These are phyloP conservation scores for Aegotheles bennettii DNA, from an alignment of 2,113 vertebrate species.

Conservation along the genomic window DNA sequence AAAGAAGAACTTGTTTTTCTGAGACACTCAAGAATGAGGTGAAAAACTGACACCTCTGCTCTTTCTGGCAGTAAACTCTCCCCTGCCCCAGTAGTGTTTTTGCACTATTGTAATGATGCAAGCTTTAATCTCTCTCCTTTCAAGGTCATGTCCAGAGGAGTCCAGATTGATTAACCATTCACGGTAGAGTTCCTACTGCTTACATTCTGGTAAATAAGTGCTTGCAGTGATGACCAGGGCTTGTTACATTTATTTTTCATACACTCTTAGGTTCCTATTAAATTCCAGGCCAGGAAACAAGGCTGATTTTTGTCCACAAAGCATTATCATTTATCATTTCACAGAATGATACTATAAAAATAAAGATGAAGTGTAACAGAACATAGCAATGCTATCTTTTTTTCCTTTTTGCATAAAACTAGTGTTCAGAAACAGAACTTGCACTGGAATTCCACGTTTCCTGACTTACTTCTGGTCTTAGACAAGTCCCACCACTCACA, in stretches of 20 bases:
- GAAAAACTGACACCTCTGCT: background rate
- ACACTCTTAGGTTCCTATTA: background rate
- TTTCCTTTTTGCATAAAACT: background rate
- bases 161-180: background rate
- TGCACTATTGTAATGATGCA: background rate
- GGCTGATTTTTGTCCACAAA: background rate
- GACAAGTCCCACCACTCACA: background rate
- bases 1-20: background rate
- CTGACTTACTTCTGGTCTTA: background rate
- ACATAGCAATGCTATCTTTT: fast-evolving
- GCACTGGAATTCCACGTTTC: background rate
- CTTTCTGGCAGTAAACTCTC: background rate
- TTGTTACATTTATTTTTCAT: background rate
- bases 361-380: background rate
- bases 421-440: background rate
- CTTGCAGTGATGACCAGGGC: background rate
- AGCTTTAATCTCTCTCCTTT: background rate
- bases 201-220: background rate
- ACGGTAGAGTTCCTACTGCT: background rate
- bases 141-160: background rate
- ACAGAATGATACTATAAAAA: background rate
- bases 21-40: background rate
- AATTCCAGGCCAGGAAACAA: background rate
- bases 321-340: background rate
- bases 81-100: background rate